Conservation (phyloP, 2,797 vertebrate genomes). For the Bradypodion ventrale region DNA sequence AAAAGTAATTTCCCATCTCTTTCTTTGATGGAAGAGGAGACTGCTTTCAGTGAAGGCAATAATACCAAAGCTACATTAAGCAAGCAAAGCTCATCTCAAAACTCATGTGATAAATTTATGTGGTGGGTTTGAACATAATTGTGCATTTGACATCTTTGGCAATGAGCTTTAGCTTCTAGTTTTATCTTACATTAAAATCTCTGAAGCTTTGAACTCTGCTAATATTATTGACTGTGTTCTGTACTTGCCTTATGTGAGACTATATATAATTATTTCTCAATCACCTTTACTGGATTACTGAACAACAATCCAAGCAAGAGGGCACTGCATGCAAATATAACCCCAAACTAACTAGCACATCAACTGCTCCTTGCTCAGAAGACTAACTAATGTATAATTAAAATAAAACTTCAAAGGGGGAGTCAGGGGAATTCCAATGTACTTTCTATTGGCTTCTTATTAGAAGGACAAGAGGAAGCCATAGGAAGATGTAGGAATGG, state of each 20-base stretch:
- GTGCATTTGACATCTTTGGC: not conserved
- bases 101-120: not conserved
- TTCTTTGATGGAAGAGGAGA: no score
- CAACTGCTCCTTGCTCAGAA: no score
- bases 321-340: no score
- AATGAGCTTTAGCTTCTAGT: not conserved
- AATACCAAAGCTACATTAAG: not conserved
- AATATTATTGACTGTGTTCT: not conserved
- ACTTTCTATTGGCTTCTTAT: no score
- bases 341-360: no score
- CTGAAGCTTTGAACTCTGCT: not conserved
- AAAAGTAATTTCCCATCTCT: no score
- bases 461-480: no score
- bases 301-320: no score
- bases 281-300: conserved; percentile 13
- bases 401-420: no score
- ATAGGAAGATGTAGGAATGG: no score
- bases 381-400: no score
- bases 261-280: conserved; percentile 7
- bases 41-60: not conserved
- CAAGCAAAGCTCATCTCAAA: not conserved
- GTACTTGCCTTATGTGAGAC: not conserved
- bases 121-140: not conserved
- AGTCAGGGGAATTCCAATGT: no score
- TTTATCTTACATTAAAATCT: not conserved